phyloP scores from a whole-genome alignment of 2,888 invertebrate species.

The Pammene aurita region DNA sequence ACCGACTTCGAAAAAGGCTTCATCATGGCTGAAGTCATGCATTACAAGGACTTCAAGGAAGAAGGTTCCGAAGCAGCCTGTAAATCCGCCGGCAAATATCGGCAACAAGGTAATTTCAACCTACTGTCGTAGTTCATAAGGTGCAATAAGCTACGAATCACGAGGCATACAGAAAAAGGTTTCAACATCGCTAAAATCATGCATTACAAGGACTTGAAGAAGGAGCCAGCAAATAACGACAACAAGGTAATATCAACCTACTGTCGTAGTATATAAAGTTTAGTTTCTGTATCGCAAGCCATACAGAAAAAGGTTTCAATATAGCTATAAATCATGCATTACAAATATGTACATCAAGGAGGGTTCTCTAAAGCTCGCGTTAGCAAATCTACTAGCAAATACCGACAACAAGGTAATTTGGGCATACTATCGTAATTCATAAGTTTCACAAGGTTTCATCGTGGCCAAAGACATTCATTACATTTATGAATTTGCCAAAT shows the following conservation, averaged over 20 bases:
- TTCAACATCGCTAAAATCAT: constrained; percentile 99
- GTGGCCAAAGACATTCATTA: too few species aligned
- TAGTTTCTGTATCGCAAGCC: constrained; percentile 99
- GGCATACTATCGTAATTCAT: too few species aligned
- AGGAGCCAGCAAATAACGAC: constrained; percentile 97
- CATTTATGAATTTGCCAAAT: too few species aligned
- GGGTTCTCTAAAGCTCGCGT: too few species aligned
- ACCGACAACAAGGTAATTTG: too few species aligned
- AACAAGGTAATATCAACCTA: constrained; percentile 87
- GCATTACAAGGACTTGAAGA: too few species aligned
- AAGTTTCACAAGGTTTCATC: neutral
- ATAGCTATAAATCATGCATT: constrained; percentile 96
- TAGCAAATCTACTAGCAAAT: too few species aligned
- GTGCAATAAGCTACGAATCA: constrained; percentile 98
- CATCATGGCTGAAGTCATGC: constrained; percentile 99
- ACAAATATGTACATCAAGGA: too few species aligned
- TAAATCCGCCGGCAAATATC: constrained; percentile 98
- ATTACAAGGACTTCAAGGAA: constrained; percentile 97
- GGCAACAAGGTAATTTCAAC: constrained; percentile 92
- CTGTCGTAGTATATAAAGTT: too few species aligned
- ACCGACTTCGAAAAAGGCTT: constrained; percentile 99
- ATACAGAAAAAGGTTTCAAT: constrained; percentile 99
- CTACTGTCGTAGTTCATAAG: constrained; percentile 72
- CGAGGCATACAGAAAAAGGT: constrained; percentile 99
- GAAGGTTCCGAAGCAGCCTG: constrained; percentile 96